These are phyloP conservation scores for Anorthoa munda DNA, from an alignment of 2,888 invertebrate species.

Conservation along the genomic window DNA sequence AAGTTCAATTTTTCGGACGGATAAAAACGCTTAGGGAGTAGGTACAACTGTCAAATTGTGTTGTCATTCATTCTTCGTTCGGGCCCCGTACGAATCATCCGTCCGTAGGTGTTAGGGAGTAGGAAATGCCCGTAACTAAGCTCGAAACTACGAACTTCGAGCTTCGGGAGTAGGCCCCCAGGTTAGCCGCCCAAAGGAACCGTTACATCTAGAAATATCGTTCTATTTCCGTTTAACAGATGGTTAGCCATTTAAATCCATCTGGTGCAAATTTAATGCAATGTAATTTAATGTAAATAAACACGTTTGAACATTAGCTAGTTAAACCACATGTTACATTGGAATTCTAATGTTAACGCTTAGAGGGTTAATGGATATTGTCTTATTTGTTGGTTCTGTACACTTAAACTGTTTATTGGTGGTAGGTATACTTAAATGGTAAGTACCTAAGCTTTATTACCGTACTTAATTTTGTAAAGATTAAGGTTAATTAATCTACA, in stretches of 20 bases:
- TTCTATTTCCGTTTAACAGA: constrained; percentile 56
- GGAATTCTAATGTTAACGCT: constrained; percentile 33
- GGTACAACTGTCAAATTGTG: too few species aligned
- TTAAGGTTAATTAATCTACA: too few species aligned
- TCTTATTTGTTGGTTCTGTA: constrained; percentile 13
- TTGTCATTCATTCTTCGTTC: too few species aligned
- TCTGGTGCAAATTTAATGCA: constrained; percentile 55
- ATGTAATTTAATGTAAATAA: constrained; percentile 52
- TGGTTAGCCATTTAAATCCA: constrained; percentile 53
- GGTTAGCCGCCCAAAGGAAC: constrained; percentile 10
- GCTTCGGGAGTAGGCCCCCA: too few species aligned
- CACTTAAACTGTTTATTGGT: background rate
- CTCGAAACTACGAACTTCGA: too few species aligned
- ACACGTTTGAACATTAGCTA: constrained; percentile 35
- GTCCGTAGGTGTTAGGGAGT: too few species aligned
- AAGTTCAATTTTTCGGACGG: too few species aligned
- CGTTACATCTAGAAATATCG: constrained; percentile 42
- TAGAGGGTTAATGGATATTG: constrained; percentile 28
- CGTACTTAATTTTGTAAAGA: background rate
- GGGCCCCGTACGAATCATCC: too few species aligned
- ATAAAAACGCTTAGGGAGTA: too few species aligned
- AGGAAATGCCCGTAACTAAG: too few species aligned
- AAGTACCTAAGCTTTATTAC: background rate
- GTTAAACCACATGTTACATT: constrained; percentile 35
- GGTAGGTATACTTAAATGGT: background rate